phyloP scores from a whole-genome alignment of 2,113 vertebrate species.

The Mesitornis unicolor region DNA sequence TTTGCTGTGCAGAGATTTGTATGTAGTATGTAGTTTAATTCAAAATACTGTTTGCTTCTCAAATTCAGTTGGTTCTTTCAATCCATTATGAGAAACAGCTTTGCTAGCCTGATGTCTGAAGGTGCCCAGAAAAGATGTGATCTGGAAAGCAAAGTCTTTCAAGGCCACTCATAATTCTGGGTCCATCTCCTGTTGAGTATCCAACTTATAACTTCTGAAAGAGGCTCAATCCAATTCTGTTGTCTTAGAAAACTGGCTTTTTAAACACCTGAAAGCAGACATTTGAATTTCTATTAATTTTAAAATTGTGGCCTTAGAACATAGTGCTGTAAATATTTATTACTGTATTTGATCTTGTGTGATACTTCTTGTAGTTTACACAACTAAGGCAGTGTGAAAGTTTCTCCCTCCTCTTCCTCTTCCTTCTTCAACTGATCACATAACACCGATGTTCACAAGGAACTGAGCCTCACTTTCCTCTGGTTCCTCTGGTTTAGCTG shows the following conservation, averaged over 20 bases:
- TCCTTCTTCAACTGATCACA: neutral
- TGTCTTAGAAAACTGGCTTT: neutral
- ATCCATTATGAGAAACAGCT: neutral
- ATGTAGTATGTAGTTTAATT: neutral
- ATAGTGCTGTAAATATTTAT: neutral
- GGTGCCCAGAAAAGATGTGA: neutral
- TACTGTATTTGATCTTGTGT: neutral
- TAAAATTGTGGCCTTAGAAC: neutral
- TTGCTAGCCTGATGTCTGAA: neutral
- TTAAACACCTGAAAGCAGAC: neutral
- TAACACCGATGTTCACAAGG: neutral
- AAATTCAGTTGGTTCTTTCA: neutral
- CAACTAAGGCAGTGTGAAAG: neutral
- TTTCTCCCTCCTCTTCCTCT: neutral
- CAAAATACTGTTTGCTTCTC: neutral
- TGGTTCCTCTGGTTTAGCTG: neutral
- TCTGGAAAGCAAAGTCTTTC: neutral
- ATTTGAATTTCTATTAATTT: neutral
- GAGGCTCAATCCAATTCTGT: neutral
- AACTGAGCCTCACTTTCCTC: neutral
- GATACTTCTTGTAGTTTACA: neutral
- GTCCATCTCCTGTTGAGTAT: neutral
- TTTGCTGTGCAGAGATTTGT: neutral
- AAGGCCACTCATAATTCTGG: neutral
- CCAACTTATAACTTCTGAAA: neutral